A percentile compares a stretch with the other conserved stretches of the same genome.
Evolutionary conservation across 2,113 vertebrate genomes (phyloP).

Genomic region (Halcyon malimbica): DNA sequence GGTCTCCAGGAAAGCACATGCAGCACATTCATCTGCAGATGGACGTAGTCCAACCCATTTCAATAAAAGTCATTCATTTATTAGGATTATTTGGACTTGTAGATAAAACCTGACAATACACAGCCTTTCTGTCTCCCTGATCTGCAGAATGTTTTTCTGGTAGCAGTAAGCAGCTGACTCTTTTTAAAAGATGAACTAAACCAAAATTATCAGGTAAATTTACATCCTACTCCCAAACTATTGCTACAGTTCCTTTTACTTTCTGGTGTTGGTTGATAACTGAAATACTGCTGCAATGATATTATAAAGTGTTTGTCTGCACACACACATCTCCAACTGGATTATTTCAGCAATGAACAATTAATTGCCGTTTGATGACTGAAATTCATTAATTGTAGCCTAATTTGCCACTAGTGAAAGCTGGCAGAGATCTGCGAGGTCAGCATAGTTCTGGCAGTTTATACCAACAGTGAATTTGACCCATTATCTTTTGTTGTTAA

Average conservation of each 20-base stretch:
- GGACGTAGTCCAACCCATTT: background rate
- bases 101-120: background rate
- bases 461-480: slow-evolving; percentile 34
- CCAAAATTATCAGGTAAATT: background rate
- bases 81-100: background rate
- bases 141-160: background rate
- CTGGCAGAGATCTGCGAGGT: slow-evolving; percentile 26
- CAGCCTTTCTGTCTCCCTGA: background rate
- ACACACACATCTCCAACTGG: background rate
- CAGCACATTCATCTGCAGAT: slow-evolving; percentile 25
- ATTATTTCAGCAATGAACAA: slow-evolving; percentile 50
- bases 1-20: slow-evolving; percentile 19
- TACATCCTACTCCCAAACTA: background rate
- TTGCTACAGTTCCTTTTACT: background rate
- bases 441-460: slow-evolving; percentile 21
- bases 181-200: background rate
- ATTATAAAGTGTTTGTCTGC: background rate
- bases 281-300: background rate
- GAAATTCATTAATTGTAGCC: slow-evolving; percentile 64
- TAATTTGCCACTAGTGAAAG: slow-evolving; percentile 61
- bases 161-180: background rate
- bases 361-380: slow-evolving; percentile 54
- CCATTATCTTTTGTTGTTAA: slow-evolving; percentile 61
- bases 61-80: slow-evolving; percentile 13
- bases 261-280: background rate